Base-by-base conservation (phyloP, 2,888 invertebrate species). In the Netelia virgata region DNA sequence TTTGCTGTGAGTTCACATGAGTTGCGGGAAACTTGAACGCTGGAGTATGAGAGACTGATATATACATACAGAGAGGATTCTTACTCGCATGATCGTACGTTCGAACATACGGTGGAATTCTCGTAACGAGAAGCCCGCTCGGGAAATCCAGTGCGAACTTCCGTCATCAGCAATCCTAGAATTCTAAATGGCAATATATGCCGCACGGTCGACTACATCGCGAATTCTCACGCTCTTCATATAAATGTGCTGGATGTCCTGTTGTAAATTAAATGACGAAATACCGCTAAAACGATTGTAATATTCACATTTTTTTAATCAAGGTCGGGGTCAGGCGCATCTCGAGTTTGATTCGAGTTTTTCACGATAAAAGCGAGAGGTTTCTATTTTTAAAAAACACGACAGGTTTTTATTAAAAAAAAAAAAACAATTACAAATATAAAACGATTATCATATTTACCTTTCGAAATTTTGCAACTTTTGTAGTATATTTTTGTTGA, bases 21-120 rank as follows among this genome's bases (percentile, higher is more conserved):
- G 23, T 70, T 66, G 66, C 47, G 43, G 72, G 78, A 10, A 64
- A 59, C 75, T 82, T 64, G 63, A 28, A 57, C 57, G 59, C 47
- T 55, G 47, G 18, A 47, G 43, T n/a, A 53, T 66, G 50, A 66
- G 20, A 61, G 73, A 53, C 55, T 57, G 70, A 72, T 72, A 70
- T 69, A 36, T 36, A 36, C 36, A 36, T 36, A 8, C 6, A 36
- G 6, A 57, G 70, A 55, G 76, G 61, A 79, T 75, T 68, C 41
- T 14, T 55, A 36, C 20, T n/a, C 41, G 28, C n/a, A 47, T 47
- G 72, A 28, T 36, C 57, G 28, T 53, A 53, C 41, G 36, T 68
- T 55, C 79, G 28, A 23, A 75, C 72, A 75, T 82, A 75, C 72
- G 75, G 72, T 61, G 61, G 72, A 82, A 68, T 75, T 55, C 72